A percentile compares a stretch with the other conserved stretches of the same genome.
These are phyloP conservation scores for Sula dactylatra DNA, from an alignment of 2,113 vertebrate genomes.

Conservation along the genomic window DNA sequence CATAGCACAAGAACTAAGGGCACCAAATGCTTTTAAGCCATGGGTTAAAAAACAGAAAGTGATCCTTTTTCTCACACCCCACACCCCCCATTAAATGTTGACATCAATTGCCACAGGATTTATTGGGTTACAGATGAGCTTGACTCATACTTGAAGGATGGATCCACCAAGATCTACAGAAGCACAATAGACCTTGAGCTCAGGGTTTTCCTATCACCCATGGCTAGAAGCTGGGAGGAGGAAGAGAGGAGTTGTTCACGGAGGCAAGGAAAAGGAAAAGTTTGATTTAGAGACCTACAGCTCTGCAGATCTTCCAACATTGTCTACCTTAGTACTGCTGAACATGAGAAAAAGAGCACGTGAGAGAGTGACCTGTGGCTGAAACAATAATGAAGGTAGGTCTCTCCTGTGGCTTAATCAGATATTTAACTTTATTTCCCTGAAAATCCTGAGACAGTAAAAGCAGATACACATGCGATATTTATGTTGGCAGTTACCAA, in stretches of 20 bases:
- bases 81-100: fast-evolving
- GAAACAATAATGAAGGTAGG: not conserved
- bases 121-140: not conserved
- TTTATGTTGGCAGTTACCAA: not conserved
- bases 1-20: not conserved
- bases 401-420: not conserved
- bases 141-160: not conserved
- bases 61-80: not conserved
- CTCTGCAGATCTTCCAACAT: not conserved
- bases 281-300: not conserved
- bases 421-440: not conserved
- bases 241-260: not conserved
- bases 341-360: not conserved
- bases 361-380: not conserved
- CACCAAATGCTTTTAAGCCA: not conserved
- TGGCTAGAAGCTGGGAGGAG: not conserved
- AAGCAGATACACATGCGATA: not conserved
- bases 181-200: not conserved
- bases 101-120: not conserved
- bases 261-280: not conserved
- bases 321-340: not conserved
- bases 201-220: not conserved
- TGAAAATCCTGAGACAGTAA: not conserved
- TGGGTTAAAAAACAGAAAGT: not conserved
- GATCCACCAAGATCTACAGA: not conserved